Evolutionary conservation across 2,888 invertebrate genomes (phyloP), one percentile per base, ranked within the genome.

Genomic region (Drosophila percnosoma): DNA sequence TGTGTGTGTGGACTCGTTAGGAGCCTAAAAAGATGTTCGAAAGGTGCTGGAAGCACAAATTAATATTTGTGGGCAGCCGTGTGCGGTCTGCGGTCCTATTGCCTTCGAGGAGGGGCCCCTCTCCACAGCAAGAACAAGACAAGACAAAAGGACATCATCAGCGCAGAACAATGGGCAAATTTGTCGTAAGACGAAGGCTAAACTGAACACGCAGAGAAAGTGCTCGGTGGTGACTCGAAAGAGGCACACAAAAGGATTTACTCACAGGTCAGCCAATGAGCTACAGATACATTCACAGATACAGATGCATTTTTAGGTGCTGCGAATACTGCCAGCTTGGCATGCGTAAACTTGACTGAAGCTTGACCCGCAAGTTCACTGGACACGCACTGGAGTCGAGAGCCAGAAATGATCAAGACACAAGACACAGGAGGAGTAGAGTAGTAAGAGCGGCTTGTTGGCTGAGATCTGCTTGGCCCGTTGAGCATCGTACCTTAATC

Each of bases 81-180:
- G 88, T 89, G 88, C 84, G 88, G 90, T 88, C 90, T 65, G 62
- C 60, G 65, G 67, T 55, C 18, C 74, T 74, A 63, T 64, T 70
- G 81, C 68, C 64, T 55, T 65, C 61, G 74, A 72, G 71, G 75
- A 62, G 57, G 64, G 63, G 67, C 13, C 68, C 33, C 27, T 31
- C 68, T 52, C 52, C 52, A 61, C 15, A 21, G 13, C 8, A 65
- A 73, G 42, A 58, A 71, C 53, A 76, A 67, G 51, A 53, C 78
- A 80, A 83, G 83, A 87, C 85, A 89, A 86, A 86, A 89, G 90
- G 90, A 89, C 86, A 83, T 89, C 88, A 86, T 85, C 88, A 86
- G 69, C 55, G 40, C 51, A 77, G 82, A 87, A 89, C 89, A 85
- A 85, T 85, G 89, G 88, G 76, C 86, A 89, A 86, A 89, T 86